phyloP scores from a whole-genome alignment of 2,797 vertebrate species.

The Mormyrus proboscirostris region DNA sequence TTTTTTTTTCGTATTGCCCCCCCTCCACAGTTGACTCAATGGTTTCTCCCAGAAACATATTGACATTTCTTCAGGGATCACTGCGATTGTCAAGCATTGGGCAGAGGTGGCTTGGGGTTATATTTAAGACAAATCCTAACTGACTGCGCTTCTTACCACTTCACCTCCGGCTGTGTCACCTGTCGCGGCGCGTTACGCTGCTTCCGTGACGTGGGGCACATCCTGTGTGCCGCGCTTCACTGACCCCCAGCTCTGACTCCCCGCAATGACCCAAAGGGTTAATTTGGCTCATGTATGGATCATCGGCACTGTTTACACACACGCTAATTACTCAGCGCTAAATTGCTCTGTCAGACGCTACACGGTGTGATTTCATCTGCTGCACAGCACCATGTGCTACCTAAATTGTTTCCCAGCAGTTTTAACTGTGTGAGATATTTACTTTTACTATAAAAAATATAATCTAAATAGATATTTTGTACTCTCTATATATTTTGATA shows the following conservation, averaged over 20 bases:
- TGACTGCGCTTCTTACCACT: background rate
- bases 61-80: background rate
- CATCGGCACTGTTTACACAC: background rate
- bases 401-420: background rate
- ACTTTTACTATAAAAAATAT: background rate
- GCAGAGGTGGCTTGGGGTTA: background rate
- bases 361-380: background rate
- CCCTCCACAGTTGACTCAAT: background rate
- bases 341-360: background rate
- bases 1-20: background rate
- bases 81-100: background rate
- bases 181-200: conserved; percentile 15
- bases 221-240: background rate
- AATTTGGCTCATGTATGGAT: background rate
- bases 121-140: conserved; percentile 6
- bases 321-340: conserved; percentile 13
- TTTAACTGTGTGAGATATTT: background rate
- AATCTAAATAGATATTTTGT: background rate
- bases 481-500: background rate
- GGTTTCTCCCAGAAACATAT: background rate
- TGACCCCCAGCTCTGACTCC: background rate
- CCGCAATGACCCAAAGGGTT: background rate
- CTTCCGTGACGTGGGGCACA: background rate
- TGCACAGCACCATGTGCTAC: background rate
- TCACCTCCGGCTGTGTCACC: background rate